Base-by-base conservation (phyloP, 1,140 invertebrate genomes). In the Pseudomyrmex flavicornis region DNA sequence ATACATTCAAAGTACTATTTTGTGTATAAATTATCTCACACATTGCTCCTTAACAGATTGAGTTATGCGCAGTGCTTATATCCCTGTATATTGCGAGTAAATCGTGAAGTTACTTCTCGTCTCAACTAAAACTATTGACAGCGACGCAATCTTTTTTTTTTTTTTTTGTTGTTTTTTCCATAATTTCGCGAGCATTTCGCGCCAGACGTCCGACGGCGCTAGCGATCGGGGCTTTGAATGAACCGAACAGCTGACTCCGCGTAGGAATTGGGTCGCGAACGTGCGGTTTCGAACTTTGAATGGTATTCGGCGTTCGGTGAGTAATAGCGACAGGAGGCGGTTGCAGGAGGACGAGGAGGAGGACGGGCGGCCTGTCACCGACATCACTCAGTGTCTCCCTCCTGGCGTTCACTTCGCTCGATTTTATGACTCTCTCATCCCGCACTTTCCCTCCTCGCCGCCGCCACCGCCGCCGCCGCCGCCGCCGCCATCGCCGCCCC, bases 201-300 rank as follows among this genome's bases (percentile, higher is more conserved):
- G 63, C 52, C 86, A 70, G 69, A 54, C 63, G 62, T 35, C 82
- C 83, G 61, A 63, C 85, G 86, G 82, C 82, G 86, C 73, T 80
- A 50, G 62, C 86, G 86, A 88, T 88, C 76, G 85, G 35, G 82
- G 82, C 85, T 86, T 87, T 87, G 84, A 88, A 91, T 91, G 85
- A 90, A 91, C 84, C 86, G 84, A 90, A 90, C 91, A 91, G 90
- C 91, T 91, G 91, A 91, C 89, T 91, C 80, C 84, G 83, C 82
- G 70, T 84, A 89, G 90, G 85, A 93, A 93, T 93, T 92, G 86
- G 92, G 92, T 93, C 92, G 92, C 89, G 91, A 91, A 89, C 90
- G 91, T 89, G 89, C 84, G 88, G 88, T 92, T 92, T 91, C 84
- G 89, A 92, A 92, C 89, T 92, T 92, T 89, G 90, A 92, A 91